Percentiles rank a stretch among this genome's conserved stretches.
phyloP scores from a whole-genome alignment of 1,140 invertebrate genomes.

The Pogonomyrmex californicus region DNA sequence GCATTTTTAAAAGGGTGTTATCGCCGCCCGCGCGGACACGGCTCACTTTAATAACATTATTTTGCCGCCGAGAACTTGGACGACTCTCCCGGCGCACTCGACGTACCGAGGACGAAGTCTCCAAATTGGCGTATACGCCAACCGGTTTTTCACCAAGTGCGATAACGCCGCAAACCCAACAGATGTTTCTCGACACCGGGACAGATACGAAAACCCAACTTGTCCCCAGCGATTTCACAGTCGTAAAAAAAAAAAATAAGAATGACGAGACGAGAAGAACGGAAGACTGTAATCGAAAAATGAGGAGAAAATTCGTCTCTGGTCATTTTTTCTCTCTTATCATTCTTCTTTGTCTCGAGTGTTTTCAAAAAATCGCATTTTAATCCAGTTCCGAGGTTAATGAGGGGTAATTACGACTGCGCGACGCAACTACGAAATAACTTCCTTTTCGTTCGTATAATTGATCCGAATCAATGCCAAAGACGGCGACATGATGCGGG shows the following conservation, averaged over 20 bases:
- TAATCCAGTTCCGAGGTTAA: constrained; percentile 8
- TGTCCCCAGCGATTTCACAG: constrained; percentile 31
- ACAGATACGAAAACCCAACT: constrained; percentile 65
- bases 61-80: constrained; percentile 39
- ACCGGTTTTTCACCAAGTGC: constrained; percentile 69
- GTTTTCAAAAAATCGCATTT: not conserved
- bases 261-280: constrained; percentile 1
- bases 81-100: not conserved
- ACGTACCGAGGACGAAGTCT: constrained; percentile 8
- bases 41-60: constrained; percentile 53
- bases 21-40: constrained; percentile 18
- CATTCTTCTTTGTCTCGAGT: not conserved
- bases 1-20: constrained; percentile 52
- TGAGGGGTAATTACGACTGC: not conserved
- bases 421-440: not conserved
- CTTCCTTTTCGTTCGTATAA: constrained; percentile 20
- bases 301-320: not conserved
- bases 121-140: constrained; percentile 66
- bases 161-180: constrained; percentile 68
- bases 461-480: not conserved
- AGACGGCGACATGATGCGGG: not conserved
- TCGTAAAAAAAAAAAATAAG: constrained; percentile 23
- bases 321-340: not conserved
- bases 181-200: constrained; percentile 61
- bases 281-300: constrained; percentile 12